Percentiles rank a stretch among this genome's conserved stretches.
These are phyloP conservation scores for Falco cherrug DNA, from an alignment of 2,797 vertebrate species.

Conservation along the genomic window DNA sequence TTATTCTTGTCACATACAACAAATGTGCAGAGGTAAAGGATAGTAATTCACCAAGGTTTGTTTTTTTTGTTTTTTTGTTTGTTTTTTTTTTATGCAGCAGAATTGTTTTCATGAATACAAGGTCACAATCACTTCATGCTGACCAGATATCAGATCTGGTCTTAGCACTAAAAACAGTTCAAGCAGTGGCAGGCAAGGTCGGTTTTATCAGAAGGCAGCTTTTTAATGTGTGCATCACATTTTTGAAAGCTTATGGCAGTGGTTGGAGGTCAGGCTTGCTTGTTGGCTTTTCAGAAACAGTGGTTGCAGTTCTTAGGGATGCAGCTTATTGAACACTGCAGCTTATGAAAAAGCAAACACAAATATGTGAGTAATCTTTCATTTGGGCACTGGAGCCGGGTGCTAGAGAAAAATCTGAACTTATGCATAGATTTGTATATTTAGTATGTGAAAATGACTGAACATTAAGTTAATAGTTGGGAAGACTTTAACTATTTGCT, in stretches of 20 bases:
- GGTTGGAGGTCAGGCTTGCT: not conserved
- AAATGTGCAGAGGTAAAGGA: not conserved
- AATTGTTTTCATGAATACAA: not conserved
- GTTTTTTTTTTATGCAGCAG: not conserved
- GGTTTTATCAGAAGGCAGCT: not conserved
- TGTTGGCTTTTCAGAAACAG: not conserved
- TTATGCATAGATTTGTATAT: not conserved
- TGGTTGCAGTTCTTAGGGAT: not conserved
- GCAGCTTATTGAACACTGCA: not conserved
- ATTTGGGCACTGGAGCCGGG: not conserved
- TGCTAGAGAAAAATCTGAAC: not conserved
- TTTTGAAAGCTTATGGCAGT: not conserved
- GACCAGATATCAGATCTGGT: not conserved
- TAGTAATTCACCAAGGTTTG: not conserved
- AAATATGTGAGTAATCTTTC: not conserved
- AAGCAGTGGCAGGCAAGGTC: not conserved
- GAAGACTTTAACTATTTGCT: not conserved
- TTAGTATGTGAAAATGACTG: not conserved
- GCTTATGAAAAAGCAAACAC: slow-evolving; percentile 12
- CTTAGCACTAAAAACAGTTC: not conserved
- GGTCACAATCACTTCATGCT: not conserved
- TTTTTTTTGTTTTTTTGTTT: too few relatives aligned
- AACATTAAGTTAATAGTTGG: not conserved
- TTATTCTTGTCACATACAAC: not conserved
- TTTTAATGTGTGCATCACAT: not conserved